Evolutionary conservation across 2,113 vertebrate genomes (phyloP).

Genomic region (Excalfactoria chinensis): DNA sequence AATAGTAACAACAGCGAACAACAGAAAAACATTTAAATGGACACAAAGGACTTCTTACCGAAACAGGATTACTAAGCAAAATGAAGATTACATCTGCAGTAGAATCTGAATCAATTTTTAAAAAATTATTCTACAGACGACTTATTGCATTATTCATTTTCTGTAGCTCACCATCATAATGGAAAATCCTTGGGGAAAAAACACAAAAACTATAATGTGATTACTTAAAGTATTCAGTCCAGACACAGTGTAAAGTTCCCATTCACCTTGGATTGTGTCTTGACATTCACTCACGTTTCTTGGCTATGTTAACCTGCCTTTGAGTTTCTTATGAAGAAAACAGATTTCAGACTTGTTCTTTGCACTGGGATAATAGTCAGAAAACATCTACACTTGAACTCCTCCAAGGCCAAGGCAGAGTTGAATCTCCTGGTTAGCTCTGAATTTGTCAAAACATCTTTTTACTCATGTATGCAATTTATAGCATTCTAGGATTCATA

Average conservation of each 20-base stretch:
- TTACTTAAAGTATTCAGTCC: background rate
- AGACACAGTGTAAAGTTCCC: background rate
- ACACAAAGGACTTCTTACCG: background rate
- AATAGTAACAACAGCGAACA: background rate
- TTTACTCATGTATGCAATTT: background rate
- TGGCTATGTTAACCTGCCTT: background rate
- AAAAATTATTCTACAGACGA: background rate
- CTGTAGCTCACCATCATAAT: background rate
- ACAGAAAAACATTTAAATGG: background rate
- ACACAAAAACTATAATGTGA: background rate
- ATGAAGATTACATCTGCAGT: background rate
- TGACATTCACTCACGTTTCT: background rate
- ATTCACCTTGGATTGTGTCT: background rate
- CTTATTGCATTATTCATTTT: background rate
- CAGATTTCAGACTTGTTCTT: background rate
- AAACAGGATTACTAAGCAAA: background rate
- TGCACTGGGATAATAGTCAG: background rate
- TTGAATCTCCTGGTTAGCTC: background rate
- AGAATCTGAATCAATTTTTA: background rate
- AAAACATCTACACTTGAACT: background rate
- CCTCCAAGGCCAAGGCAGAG: background rate
- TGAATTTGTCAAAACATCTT: background rate
- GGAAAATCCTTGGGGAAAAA: background rate
- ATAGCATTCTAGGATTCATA: background rate
- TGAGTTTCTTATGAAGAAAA: background rate